Conservation (phyloP, 2,113 vertebrate species). For the Tympanuchus pallidicinctus region DNA sequence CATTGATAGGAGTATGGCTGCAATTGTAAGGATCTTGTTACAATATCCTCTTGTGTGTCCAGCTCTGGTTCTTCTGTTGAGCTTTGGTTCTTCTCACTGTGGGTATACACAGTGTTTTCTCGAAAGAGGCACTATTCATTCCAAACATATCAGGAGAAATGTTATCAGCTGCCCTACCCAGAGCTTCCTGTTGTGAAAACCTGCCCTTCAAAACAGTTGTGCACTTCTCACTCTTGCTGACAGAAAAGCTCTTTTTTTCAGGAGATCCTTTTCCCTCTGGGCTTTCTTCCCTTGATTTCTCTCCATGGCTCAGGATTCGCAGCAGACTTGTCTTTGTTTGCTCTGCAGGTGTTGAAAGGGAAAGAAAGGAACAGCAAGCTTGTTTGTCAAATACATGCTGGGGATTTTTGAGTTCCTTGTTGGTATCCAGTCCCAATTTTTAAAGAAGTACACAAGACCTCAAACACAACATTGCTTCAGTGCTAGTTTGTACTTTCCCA, state of each 20-base stretch:
- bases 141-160: not conserved
- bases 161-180: rapidly evolving
- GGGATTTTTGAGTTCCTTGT: not conserved
- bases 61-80: not conserved
- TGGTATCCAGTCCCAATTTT: not conserved
- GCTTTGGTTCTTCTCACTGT: not conserved
- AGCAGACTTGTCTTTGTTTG: constrained; percentile 79
- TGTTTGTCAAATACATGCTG: not conserved
- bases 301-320: constrained; percentile 37
- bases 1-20: not conserved
- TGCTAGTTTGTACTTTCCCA: not conserved
- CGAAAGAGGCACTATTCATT: not conserved
- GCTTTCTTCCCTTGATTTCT: constrained; percentile 19
- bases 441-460: not conserved
- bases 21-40: not conserved
- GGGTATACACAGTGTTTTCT: not conserved
- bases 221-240: not conserved
- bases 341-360: constrained; percentile 64
- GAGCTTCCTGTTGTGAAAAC: not conserved
- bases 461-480: not conserved
- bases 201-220: constrained; percentile 58
- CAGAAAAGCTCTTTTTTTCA: constrained; percentile 30
- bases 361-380: not conserved
- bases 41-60: not conserved
- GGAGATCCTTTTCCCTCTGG: constrained; percentile 30